phyloP scores from a whole-genome alignment of 2,797 vertebrate genomes.

The Buphagus erythrorhynchus region DNA sequence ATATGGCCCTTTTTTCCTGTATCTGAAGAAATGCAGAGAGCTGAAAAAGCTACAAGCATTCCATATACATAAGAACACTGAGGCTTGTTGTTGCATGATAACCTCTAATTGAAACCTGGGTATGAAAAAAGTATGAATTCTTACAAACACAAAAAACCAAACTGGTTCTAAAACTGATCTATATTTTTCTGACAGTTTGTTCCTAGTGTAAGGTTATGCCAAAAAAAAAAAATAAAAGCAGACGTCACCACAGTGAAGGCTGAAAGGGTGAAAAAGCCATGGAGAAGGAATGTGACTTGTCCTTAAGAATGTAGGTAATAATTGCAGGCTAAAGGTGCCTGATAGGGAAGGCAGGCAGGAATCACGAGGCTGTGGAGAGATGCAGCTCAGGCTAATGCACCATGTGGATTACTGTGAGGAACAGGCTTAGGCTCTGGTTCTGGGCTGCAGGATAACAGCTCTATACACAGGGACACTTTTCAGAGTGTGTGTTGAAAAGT shows the following conservation, averaged over 20 bases:
- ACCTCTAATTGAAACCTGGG: background rate
- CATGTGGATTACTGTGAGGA: background rate
- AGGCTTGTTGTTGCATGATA: background rate
- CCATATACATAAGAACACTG: background rate
- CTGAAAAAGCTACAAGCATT: background rate
- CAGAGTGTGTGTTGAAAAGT: background rate
- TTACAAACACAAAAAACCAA: background rate
- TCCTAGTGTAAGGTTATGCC: background rate
- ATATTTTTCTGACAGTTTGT: background rate
- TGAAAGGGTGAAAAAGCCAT: background rate
- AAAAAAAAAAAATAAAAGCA: background rate
- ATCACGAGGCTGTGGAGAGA: accelerated
- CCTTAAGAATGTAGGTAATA: background rate
- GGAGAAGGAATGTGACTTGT: background rate
- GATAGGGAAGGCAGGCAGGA: background rate
- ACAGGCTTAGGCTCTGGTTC: background rate
- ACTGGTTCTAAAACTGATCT: background rate
- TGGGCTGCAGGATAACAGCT: background rate
- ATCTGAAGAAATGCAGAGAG: background rate
- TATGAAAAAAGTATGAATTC: background rate
- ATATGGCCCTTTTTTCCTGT: background rate
- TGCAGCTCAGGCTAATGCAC: background rate
- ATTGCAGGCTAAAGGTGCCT: background rate
- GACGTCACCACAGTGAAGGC: background rate
- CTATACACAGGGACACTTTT: background rate